These are phyloP conservation scores for Pseudopleuronectes americanus DNA, from an alignment of 2,797 vertebrate genomes.

Conservation along the genomic window DNA sequence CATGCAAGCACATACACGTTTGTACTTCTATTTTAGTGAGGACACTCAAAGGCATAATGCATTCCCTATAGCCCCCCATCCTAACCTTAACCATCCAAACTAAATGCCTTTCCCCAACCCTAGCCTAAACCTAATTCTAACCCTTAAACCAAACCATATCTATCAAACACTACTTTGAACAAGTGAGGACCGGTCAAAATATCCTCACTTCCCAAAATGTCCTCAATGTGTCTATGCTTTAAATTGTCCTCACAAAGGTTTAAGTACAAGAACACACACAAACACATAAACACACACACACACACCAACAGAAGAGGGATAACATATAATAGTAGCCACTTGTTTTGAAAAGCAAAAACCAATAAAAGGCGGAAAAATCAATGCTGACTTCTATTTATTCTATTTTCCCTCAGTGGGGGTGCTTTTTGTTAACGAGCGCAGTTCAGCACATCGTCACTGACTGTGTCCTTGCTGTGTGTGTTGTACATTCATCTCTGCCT, in stretches of 20 bases:
- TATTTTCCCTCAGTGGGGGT: slow-evolving; percentile 18
- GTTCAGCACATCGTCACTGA: slow-evolving; percentile 16
- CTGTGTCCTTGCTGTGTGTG: slow-evolving; percentile 47
- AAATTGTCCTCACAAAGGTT: too few species aligned
- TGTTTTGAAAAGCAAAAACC: slow-evolving; percentile 29
- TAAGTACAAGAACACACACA: not conserved
- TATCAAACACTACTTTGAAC: too few species aligned
- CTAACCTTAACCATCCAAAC: too few species aligned
- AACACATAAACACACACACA: not conserved
- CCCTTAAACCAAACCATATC: too few species aligned
- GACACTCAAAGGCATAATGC: too few species aligned
- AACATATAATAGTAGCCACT: slow-evolving; percentile 35
- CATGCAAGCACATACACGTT: not conserved
- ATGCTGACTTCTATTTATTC: slow-evolving; percentile 37
- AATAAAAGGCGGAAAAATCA: slow-evolving; percentile 52
- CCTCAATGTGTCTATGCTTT: too few species aligned
- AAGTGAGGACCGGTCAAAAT: too few species aligned
- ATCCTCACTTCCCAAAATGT: too few species aligned
- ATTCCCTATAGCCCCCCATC: too few species aligned
- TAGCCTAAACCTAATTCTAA: too few species aligned
- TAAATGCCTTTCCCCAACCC: too few species aligned
- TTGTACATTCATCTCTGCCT: slow-evolving; percentile 24
- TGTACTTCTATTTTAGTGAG: too few species aligned
- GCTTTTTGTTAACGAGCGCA: slow-evolving; percentile 27
- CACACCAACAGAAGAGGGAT: not conserved